These are phyloP conservation scores for Alcedo atthis DNA, from an alignment of 2,797 vertebrate species.

Conservation along the genomic window DNA sequence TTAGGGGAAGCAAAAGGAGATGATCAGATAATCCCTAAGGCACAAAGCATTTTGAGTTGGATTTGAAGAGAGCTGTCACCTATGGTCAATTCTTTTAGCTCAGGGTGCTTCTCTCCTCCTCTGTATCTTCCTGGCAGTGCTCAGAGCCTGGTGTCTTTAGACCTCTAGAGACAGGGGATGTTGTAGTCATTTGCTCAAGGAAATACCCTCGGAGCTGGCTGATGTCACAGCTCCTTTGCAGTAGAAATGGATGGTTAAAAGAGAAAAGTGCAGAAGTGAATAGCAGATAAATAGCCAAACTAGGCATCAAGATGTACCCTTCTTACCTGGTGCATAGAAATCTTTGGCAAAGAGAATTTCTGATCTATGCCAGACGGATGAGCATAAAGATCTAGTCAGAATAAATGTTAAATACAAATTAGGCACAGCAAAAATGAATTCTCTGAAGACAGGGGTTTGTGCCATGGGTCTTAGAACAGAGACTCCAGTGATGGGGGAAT, in stretches of 20 bases:
- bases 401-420: background rate
- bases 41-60: background rate
- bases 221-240: background rate
- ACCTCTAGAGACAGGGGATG: background rate
- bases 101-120: background rate
- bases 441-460: background rate
- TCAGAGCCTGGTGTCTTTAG: accelerated
- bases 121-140: background rate
- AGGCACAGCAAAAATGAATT: background rate
- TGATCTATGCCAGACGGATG: background rate
- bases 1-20: constrained; percentile 30
- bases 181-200: background rate
- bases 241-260: background rate
- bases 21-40: constrained; percentile 30
- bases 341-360: background rate
- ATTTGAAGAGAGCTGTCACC: background rate
- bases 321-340: background rate
- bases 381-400: background rate
- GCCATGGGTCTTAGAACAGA: background rate
- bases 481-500: background rate
- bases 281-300: background rate
- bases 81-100: background rate
- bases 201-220: background rate
- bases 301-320: background rate
- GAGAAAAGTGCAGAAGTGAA: background rate